These are phyloP conservation scores for Marmota monax DNA, from an alignment of 2,113 vertebrate species.

Conservation along the genomic window DNA sequence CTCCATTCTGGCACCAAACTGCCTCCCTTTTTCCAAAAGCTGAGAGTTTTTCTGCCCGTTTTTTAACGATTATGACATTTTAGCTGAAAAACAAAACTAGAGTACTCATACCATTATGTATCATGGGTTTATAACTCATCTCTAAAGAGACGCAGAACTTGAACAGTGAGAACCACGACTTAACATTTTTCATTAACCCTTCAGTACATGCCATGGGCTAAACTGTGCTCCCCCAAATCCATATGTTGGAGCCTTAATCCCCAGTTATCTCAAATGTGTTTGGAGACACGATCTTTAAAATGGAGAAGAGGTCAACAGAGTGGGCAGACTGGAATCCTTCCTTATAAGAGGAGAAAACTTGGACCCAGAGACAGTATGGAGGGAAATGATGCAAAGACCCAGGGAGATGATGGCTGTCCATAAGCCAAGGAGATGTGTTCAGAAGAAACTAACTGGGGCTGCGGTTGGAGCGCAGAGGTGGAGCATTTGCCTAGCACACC, in stretches of 20 bases:
- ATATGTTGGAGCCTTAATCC: neutral
- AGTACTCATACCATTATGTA: neutral
- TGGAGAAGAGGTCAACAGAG: neutral
- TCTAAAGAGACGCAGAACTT: neutral
- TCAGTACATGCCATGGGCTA: neutral
- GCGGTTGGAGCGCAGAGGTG: too few relatives aligned
- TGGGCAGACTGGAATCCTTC: neutral
- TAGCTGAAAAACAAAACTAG: neutral
- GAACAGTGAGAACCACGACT: neutral
- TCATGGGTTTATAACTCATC: neutral
- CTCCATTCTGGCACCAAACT: neutral
- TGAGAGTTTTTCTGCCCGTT: neutral
- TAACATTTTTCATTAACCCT: neutral
- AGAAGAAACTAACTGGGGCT: neutral
- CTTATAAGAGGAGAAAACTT: neutral
- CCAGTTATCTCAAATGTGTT: neutral
- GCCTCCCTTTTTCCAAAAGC: constrained; percentile 25
- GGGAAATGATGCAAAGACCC: neutral
- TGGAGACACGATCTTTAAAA: neutral
- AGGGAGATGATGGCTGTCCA: neutral
- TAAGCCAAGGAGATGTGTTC: neutral
- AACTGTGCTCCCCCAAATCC: neutral
- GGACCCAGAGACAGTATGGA: neutral
- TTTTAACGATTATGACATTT: neutral
- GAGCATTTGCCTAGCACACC: too few relatives aligned